A percentile compares a stretch with the other conserved stretches of the same genome.
These are phyloP conservation scores for Goniozus legneri DNA, from an alignment of 1,140 invertebrate species.

Conservation along the genomic window DNA sequence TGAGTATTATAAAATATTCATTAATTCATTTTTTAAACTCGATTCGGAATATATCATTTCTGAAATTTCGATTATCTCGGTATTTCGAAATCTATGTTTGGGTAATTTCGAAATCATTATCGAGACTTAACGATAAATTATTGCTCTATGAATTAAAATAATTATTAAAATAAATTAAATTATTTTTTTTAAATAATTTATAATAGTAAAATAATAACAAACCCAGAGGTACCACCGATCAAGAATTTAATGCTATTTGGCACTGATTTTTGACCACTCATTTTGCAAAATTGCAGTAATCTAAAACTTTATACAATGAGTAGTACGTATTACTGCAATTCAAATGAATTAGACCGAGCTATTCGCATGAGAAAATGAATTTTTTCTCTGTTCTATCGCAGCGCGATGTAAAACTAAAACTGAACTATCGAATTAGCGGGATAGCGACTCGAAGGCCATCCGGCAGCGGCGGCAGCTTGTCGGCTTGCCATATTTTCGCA, in stretches of 20 bases:
- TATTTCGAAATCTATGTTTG: constrained; percentile 6
- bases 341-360: too few relatives aligned
- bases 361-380: too few relatives aligned
- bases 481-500: too few relatives aligned
- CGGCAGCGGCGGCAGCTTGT: too few relatives aligned
- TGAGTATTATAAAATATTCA: constrained; percentile 1
- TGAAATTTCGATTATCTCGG: constrained; percentile 4
- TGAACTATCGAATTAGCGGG: too few relatives aligned
- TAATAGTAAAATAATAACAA: constrained; percentile 39
- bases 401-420: too few relatives aligned
- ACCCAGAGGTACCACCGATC: constrained; percentile 70
- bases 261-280: constrained; percentile 43
- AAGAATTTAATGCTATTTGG: constrained; percentile 65
- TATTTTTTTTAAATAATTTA: background rate
- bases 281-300: too few relatives aligned
- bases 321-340: too few relatives aligned
- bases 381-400: too few relatives aligned
- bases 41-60: background rate
- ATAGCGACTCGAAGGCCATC: too few relatives aligned
- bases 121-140: constrained; percentile 1
- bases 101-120: constrained; percentile 5
- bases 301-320: too few relatives aligned
- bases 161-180: constrained; percentile 10
- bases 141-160: constrained; percentile 2
- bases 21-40: background rate